Evolutionary conservation across 2,888 invertebrate species (phyloP).

Genomic region (Euplexia lucipara): DNA sequence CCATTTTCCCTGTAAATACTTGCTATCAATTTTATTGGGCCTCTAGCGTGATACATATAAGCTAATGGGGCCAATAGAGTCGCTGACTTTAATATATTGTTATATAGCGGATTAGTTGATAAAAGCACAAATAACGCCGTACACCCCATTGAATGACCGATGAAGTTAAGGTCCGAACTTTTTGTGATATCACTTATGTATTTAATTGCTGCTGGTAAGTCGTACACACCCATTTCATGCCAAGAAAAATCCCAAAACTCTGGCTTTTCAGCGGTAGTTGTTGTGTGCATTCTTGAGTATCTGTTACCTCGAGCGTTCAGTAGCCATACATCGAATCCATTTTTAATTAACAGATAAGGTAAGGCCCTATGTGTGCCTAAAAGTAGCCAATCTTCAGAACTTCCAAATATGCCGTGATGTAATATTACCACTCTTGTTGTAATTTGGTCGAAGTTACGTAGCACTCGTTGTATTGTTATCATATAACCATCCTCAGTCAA

Average conservation of each 20-base stretch:
- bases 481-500: constrained; percentile 73
- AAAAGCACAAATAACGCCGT: constrained; percentile 74
- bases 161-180: constrained; percentile 66
- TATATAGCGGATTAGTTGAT: constrained; percentile 69
- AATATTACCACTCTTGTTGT: constrained; percentile 64
- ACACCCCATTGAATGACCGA: constrained; percentile 77
- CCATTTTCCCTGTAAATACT: constrained; percentile 62
- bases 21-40: constrained; percentile 70
- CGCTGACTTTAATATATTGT: constrained; percentile 68
- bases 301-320: constrained; percentile 81
- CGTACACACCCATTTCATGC: constrained; percentile 78
- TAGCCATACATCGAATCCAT: constrained; percentile 91
- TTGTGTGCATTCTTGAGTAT: constrained; percentile 70
- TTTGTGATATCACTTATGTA: constrained; percentile 66
- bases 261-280: constrained; percentile 39
- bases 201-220: constrained; percentile 72
- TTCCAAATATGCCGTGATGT: constrained; percentile 75
- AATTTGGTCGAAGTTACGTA: constrained; percentile 22
- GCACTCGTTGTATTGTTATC: constrained; percentile 70
- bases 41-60: constrained; percentile 73
- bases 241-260: constrained; percentile 78
- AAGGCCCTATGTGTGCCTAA: constrained; percentile 70
- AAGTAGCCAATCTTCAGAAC: constrained; percentile 76
- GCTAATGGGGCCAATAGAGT: constrained; percentile 74
- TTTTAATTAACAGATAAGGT: constrained; percentile 85